phyloP scores from a whole-genome alignment of 2,797 vertebrate genomes.

The Chrosomus eos region DNA sequence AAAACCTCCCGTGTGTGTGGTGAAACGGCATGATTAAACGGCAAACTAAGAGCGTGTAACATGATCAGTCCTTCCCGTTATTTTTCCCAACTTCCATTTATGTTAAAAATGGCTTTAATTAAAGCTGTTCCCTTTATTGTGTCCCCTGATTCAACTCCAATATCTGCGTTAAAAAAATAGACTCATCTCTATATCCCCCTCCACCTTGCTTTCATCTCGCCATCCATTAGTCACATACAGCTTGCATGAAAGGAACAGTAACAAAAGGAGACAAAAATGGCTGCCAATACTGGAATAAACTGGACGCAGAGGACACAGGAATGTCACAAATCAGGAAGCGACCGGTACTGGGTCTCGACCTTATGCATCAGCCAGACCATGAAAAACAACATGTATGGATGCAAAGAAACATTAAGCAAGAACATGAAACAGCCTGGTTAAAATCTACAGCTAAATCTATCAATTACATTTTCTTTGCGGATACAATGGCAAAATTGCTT shows the following conservation, averaged over 20 bases:
- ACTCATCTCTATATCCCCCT: slow-evolving; percentile 30
- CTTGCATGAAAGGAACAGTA: slow-evolving; percentile 13
- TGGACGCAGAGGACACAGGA: slow-evolving; percentile 11
- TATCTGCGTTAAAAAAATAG: slow-evolving; percentile 20
- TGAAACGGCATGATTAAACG: slow-evolving; percentile 42
- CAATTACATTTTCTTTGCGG: background rate
- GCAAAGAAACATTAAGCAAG: background rate
- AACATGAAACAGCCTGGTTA: background rate
- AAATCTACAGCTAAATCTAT: background rate
- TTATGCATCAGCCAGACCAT: slow-evolving; percentile 43
- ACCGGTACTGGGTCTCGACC: background rate
- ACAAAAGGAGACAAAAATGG: slow-evolving; percentile 18
- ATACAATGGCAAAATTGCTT: background rate
- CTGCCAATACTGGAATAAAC: slow-evolving; percentile 41
- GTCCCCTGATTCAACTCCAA: slow-evolving; percentile 51
- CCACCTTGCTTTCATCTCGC: slow-evolving; percentile 10
- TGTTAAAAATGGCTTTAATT: slow-evolving; percentile 53
- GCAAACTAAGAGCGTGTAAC: background rate
- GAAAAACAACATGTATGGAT: slow-evolving; percentile 23
- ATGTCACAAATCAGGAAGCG: background rate
- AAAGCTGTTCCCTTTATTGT: slow-evolving; percentile 48
- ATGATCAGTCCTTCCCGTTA: background rate
- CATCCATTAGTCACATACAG: slow-evolving; percentile 25
- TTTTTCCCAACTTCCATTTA: slow-evolving; percentile 12
- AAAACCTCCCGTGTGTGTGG: slow-evolving; percentile 30